Conservation (phyloP, 2,113 vertebrate genomes). For the Cavia porcellus region DNA sequence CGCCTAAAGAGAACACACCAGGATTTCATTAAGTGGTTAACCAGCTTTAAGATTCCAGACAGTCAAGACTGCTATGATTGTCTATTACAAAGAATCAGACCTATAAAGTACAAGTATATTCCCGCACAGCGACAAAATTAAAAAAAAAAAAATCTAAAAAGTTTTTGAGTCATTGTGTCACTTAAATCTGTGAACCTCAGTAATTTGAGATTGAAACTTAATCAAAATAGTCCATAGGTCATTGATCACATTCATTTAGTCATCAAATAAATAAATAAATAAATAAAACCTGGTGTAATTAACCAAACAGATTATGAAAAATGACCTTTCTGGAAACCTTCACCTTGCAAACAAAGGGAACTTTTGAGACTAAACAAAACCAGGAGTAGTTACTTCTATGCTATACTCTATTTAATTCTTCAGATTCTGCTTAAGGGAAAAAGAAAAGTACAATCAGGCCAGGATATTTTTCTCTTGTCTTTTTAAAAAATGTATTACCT, state of each 20-base stretch:
- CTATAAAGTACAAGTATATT: not conserved
- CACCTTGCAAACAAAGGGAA: conserved; percentile 66
- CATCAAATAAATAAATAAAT: conserved; percentile 56
- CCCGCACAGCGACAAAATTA: conserved; percentile 21
- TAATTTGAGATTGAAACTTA: conserved; percentile 72
- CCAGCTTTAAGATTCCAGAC: conserved; percentile 62
- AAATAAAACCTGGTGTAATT: conserved; percentile 67
- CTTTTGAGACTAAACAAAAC: conserved; percentile 83
- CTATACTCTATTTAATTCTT: not conserved
- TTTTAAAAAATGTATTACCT: not conserved
- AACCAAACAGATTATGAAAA: conserved; percentile 75
- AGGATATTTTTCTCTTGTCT: not conserved
- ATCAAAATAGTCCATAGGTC: conserved; percentile 76
- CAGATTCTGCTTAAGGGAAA: not conserved
- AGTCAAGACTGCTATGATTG: conserved; percentile 64
- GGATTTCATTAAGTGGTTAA: conserved; percentile 49
- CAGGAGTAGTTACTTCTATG: conserved; percentile 11
- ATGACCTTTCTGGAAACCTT: conserved; percentile 77
- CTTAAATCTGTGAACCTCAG: conserved; percentile 57
- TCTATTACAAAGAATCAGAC: conserved; percentile 71
- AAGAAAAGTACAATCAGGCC: not conserved
- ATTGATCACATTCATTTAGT: conserved; percentile 78
- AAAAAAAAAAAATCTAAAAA: conserved; percentile 64
- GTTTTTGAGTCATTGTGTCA: conserved; percentile 65
- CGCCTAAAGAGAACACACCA: conserved; percentile 33